A percentile compares a stretch with the other conserved stretches of the same genome.
Conservation (phyloP, 1,140 invertebrate species). For the Tetragonula clypearis region DNA sequence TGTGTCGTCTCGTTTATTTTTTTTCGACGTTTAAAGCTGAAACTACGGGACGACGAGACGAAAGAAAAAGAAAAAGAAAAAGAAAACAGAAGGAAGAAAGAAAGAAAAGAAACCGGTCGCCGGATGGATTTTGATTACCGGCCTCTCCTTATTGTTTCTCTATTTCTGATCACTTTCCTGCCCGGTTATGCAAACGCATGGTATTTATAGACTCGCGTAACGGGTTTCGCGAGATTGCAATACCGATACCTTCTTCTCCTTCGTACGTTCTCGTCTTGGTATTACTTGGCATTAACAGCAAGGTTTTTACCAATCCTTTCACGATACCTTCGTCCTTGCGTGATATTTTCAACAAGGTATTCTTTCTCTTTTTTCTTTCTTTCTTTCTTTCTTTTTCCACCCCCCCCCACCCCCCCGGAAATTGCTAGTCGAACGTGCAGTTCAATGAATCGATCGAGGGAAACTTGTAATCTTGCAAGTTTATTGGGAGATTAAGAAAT, state of each 20-base stretch:
- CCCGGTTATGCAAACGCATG: constrained; percentile 5
- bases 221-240: not conserved
- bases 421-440: no score
- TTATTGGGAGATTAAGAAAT: no score
- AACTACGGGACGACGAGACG: not conserved
- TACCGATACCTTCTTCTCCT: not conserved
- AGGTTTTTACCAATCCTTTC: no score
- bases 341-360: not conserved
- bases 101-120: no score
- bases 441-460: no score
- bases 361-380: not conserved
- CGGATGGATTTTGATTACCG: not conserved
- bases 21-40: not conserved
- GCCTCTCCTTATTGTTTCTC: no score
- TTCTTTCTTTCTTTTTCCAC: no score
- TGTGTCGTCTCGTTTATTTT: not conserved
- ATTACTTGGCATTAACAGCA: not conserved
- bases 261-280: not conserved
- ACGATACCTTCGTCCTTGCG: not conserved
- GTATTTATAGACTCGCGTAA: constrained; percentile 20
- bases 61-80: no score
- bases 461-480: no score
- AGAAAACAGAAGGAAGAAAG: no score
- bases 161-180: not conserved
- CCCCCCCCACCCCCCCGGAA: not conserved